Conservation (phyloP, 2,888 invertebrate genomes). For the Leptinotarsa juncta region DNA sequence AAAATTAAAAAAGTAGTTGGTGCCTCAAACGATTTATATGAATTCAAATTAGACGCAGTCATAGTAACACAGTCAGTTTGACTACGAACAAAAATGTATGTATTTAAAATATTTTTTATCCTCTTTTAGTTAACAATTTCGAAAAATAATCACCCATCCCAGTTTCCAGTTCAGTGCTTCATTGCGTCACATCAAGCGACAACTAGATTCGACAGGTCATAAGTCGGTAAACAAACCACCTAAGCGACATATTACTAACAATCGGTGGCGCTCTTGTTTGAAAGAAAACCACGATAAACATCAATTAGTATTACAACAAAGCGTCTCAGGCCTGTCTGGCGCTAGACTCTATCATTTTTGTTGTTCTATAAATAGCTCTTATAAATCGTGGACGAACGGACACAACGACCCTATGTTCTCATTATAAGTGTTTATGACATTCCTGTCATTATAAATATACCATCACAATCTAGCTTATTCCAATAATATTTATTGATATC, state of each 20-base stretch:
- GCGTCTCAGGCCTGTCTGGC: slow-evolving; percentile 52
- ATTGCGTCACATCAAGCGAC: no score
- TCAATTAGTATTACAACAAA: slow-evolving; percentile 36
- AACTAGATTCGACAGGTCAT: neutral
- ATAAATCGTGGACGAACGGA: slow-evolving; percentile 46
- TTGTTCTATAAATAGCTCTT: slow-evolving; percentile 49
- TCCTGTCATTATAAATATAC: slow-evolving; percentile 47
- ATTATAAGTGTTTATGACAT: slow-evolving; percentile 56
- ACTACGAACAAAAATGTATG: no score
- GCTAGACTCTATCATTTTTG: slow-evolving; percentile 52
- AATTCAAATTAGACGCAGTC: no score
- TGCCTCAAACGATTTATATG: no score
- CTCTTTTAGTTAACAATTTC: no score
- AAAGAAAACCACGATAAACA: slow-evolving; percentile 7
- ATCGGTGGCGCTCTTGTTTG: neutral
- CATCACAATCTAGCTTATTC: slow-evolving; percentile 51
- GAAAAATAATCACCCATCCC: no score
- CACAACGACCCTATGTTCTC: slow-evolving; percentile 59
- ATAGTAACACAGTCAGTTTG: no score
- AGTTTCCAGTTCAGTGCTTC: no score
- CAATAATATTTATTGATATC: slow-evolving; percentile 42
- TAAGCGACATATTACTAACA: neutral
- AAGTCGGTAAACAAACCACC: slow-evolving; percentile 6
- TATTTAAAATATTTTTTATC: no score
- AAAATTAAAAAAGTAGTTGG: no score